These are phyloP conservation scores for Zophobas atratus DNA, from an alignment of 1,140 invertebrate species.

Conservation along the genomic window DNA sequence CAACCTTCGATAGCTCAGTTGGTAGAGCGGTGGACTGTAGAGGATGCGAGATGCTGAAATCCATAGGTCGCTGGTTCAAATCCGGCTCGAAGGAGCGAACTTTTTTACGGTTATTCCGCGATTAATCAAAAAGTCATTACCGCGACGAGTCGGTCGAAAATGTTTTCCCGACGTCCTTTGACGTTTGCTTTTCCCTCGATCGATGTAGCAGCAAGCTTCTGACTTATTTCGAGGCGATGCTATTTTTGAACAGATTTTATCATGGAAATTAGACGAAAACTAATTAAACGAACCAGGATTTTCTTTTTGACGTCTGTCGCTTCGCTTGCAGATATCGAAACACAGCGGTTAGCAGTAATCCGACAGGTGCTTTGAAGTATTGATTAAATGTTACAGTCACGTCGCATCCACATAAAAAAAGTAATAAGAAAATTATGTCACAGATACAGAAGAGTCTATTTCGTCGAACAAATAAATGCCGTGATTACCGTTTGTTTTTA, in stretches of 20 bases:
- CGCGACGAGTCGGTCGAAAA: constrained; percentile 4
- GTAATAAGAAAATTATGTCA: too few species aligned
- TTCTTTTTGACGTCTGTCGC: too few species aligned
- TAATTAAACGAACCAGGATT: too few species aligned
- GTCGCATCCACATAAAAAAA: too few species aligned
- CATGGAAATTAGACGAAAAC: too few species aligned
- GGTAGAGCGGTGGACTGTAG: constrained; percentile 92
- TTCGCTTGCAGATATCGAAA: too few species aligned
- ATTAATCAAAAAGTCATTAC: constrained; percentile 10
- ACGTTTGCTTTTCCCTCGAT: not conserved
- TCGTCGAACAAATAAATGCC: too few species aligned
- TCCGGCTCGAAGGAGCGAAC: constrained; percentile 52
- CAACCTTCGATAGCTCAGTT: constrained; percentile 88
- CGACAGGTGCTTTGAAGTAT: too few species aligned
- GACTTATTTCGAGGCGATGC: constrained; percentile 4
- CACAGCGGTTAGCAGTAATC: too few species aligned
- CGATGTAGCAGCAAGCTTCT: constrained; percentile 9
- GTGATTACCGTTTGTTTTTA: not conserved
- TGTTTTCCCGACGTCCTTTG: constrained; percentile 6
- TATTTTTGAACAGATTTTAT: not conserved
- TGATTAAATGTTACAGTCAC: too few species aligned
- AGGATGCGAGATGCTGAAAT: constrained; percentile 59
- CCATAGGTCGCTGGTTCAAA: constrained; percentile 63
- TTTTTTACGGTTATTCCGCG: not conserved
- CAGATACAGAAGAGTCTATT: too few species aligned